Evolutionary conservation across 1,140 invertebrate species (phyloP), one percentile per base, ranked within the genome.

Genomic region (Ips nitidus): DNA sequence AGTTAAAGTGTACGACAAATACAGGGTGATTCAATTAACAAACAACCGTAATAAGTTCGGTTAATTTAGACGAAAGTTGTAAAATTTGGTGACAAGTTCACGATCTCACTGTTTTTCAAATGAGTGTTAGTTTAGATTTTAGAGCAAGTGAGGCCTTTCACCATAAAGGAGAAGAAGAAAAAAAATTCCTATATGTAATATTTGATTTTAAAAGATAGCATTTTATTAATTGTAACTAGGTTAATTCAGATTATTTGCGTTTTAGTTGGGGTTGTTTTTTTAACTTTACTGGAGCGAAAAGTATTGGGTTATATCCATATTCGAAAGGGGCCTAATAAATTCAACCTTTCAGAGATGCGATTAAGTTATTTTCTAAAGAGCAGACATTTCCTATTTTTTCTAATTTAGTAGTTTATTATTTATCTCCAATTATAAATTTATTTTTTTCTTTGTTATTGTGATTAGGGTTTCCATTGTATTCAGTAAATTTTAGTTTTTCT

Each of bases 281-380:
- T 87, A 78, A 88, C 86, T 77, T 83, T 89, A 80, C 82, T 89
- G 77, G 88, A 90, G 70, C 88, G 87, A 53, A 89, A 89, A 76
- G 76, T 89, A 76, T 83, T 90, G 80, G 82, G 86, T 41, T 86
- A 86, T 81, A 86, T 87, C 83, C 88, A 90, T 82, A 81, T 88
- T 82, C 88, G 88, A 45, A 88, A 89, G 79, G 87, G 88, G 1
- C 88, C 88, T 71, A 88, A 88, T 86, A 90, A 88, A 77, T 86
- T 73, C 88, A 90, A 75, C 86, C 87, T 79, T 85, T 90, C 84
- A 79, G 80, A 71, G 87, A 90, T 85, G 87, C 83, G 62, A 83
- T 89, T 82, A 90, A 89, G 78, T 82, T 89, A 78, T 86, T 90
- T 84, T 80, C 77, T 75, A 88, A 86, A 72, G 84, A 88, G 80